Percentiles rank a stretch among this genome's conserved stretches.
These are phyloP conservation scores for Calycopis cecrops DNA, from an alignment of 1,140 invertebrate species.

Conservation along the genomic window DNA sequence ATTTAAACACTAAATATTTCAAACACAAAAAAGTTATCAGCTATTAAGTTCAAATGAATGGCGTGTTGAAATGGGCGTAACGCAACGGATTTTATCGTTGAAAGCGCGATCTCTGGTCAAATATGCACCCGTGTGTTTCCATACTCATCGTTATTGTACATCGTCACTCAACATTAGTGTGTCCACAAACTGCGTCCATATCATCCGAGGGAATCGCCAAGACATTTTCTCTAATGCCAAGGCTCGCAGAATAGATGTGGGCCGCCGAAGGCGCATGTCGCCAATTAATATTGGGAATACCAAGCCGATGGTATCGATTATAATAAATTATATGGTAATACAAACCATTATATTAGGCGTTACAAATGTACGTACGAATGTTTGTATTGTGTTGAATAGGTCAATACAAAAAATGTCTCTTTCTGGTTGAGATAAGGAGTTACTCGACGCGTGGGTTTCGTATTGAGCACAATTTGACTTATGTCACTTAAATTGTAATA, in stretches of 20 bases:
- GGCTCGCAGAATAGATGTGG: slow-evolving; percentile 50
- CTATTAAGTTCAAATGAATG: too few relatives aligned
- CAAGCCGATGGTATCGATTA: slow-evolving; percentile 22
- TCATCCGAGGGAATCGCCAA: slow-evolving; percentile 57
- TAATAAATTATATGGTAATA: slow-evolving; percentile 8
- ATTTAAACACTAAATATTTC: too few relatives aligned
- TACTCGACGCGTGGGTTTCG: too few relatives aligned
- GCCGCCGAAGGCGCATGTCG: slow-evolving; percentile 53
- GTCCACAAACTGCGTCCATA: slow-evolving; percentile 45
- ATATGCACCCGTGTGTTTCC: slow-evolving; percentile 22
- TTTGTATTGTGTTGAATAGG: slow-evolving; percentile 2
- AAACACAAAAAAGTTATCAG: too few relatives aligned
- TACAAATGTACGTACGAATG: too few relatives aligned
- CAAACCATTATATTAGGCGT: slow-evolving; percentile 2
- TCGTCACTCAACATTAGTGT: slow-evolving; percentile 46
- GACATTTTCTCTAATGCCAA: slow-evolving; percentile 66
- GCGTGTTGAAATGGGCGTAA: too few relatives aligned
- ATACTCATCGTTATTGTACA: slow-evolving; percentile 40
- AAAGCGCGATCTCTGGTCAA: background rate
- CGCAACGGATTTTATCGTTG: too few relatives aligned
- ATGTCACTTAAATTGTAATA: too few relatives aligned
- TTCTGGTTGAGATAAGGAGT: too few relatives aligned
- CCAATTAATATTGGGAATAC: slow-evolving; percentile 56
- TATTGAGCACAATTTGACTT: background rate
- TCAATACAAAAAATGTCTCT: background rate